These are phyloP conservation scores for Sphaerodactylus townsendi DNA, from an alignment of 2,113 vertebrate genomes.

Conservation along the genomic window DNA sequence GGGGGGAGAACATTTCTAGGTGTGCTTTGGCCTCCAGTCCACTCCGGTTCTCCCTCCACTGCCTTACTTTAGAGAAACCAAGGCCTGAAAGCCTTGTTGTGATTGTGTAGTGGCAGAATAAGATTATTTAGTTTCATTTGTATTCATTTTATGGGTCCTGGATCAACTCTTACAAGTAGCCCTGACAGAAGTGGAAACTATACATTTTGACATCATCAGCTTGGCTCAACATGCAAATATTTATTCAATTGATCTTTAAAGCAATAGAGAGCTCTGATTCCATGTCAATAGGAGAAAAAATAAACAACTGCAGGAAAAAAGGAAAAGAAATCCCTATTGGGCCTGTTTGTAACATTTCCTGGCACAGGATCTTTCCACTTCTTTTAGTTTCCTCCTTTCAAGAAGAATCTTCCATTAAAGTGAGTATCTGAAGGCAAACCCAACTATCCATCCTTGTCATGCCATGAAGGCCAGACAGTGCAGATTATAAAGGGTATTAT, in stretches of 20 bases:
- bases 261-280: neutral
- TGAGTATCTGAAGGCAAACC: neutral
- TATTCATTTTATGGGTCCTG: neutral
- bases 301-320: too few species aligned
- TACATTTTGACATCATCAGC: neutral
- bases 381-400: neutral
- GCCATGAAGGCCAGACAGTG: neutral
- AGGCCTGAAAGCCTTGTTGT: too few species aligned
- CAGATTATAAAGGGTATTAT: neutral
- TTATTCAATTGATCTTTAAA: neutral
- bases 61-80: too few species aligned
- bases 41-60: too few species aligned
- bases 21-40: too few species aligned
- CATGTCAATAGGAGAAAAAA: neutral
- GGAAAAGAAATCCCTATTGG: neutral
- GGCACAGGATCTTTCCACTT: neutral
- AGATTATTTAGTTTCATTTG: neutral
- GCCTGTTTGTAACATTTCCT: neutral
- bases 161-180: neutral
- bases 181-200: neutral
- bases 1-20: too few species aligned
- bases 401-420: neutral
- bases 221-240: neutral
- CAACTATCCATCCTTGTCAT: neutral
- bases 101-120: neutral